Base-by-base conservation (phyloP, 2,888 invertebrate genomes). In the Scaptomyza caliginosa region DNA sequence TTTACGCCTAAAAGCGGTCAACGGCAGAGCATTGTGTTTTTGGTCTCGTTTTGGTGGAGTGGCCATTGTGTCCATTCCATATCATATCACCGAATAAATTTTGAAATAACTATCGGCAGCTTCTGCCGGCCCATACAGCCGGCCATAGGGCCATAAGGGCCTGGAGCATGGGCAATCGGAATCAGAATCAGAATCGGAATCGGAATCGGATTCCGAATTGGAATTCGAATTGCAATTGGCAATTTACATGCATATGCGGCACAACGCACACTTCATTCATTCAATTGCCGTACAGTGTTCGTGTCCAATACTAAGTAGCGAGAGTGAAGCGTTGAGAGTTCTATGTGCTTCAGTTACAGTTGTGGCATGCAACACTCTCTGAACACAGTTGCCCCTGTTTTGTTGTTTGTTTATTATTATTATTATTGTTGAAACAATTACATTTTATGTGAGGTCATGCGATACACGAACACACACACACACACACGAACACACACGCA, bases 171-270 rank as follows among this genome's bases (percentile, higher is more conserved):
- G 3, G 28, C 45, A 19, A 26, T 34, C 23, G 49, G 23, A 16
- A 16, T 34, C 11, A 52, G 52, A 42, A 51, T 63, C 38, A 23
- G 38, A 38, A 51, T 52, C 60, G 42, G 42, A 52, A 64, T 54
- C 43, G 54, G 48, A 56, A 59, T 64, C 67, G 69, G 52, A 67
- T 59, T 67, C 62, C 46, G 66, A 74, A 77, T 82, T 68, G 59
- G 77, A 70, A 70, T 67, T 80, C 67, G 62, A 77, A 83, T 80
- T 82, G 72, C 75, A 80, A 85, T 80, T 85, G 79, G 72, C 83
- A 82, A 80, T 80, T 86, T 86, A 76, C 80, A 85, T 80, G 79
- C 80, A 80, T 85, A 79, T 85, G 86, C 69, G 69, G 62, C 67
- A 50, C 69, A 80, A 85, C 86, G 86, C 86, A 80, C 83, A 80